Evolutionary conservation across 2,888 invertebrate species (phyloP), one percentile per base, ranked within the genome.

Genomic region (Amphipoea lucens): DNA sequence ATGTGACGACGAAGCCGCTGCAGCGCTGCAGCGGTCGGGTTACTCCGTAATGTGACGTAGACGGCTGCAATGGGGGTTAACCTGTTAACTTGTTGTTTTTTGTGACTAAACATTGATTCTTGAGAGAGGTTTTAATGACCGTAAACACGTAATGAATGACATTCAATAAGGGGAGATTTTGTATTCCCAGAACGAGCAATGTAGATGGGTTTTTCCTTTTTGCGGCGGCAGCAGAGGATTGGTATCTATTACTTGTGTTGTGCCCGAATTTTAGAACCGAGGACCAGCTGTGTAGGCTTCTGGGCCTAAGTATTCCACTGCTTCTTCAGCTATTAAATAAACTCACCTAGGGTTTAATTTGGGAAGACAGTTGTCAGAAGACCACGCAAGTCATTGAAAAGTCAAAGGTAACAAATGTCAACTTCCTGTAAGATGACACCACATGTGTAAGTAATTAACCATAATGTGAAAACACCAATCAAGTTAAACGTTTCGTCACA

Each of bases 11-110:
- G 60, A 54, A 51, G 23, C 78, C 54, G 66, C 65, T 57, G 73
- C 54, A 63, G 82, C 70, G 79, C 60, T 57, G 73, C 54, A 63
- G 82, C 70, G 79, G n/a, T 76, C 40, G 40, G 80, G 72, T 80
- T 83, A 86, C 80, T 63, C 48, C 45, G 14, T 57, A 67, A 66
- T 6, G 17, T 82, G 76, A 72, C 73, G 70, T 29, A 6, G 3
- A 29, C 12, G 23, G 42, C n/a, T 62, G 68, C 60, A 54, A 36
- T 29, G 66, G 65, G 83, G 54, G 36, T 62, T 54, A 70, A 57
- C 72, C 67, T 72, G 57, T 3, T 36, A 2, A 12, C n/a, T 57
- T 45, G 23, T 74, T 17, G 36, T 17, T 79, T 66, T 66, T 48
- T 29, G 20, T 82, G 65, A 82, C 68, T 66, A 62, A 60, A 70